These are phyloP conservation scores for Aphis craccivora DNA, from an alignment of 1,140 invertebrate species.

Conservation along the genomic window DNA sequence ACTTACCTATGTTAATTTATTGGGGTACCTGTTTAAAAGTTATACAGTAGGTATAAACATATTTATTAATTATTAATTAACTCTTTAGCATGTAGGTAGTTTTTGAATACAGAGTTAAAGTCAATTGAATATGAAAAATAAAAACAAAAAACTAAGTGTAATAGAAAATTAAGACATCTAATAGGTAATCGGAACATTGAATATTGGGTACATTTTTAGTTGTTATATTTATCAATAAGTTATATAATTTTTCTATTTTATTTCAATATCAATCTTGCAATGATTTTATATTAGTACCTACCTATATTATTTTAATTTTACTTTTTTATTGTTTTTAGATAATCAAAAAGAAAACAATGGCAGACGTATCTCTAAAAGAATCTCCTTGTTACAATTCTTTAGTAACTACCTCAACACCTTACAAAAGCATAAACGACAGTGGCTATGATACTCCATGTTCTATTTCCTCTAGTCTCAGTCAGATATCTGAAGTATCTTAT, in stretches of 20 bases:
- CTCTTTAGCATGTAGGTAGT: too few species aligned
- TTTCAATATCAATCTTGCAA: neutral
- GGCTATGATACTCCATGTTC: constrained; percentile 58
- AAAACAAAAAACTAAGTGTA: neutral
- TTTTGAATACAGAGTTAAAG: neutral
- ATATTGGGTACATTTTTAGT: neutral
- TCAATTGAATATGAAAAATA: neutral
- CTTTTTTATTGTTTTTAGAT: constrained; percentile 31
- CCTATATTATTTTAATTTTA: neutral
- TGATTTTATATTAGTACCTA: neutral
- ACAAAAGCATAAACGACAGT: constrained; percentile 59
- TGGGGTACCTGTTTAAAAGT: neutral
- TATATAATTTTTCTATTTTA: neutral
- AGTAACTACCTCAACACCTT: constrained; percentile 53
- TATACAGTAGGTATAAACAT: neutral
- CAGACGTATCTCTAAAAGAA: constrained; percentile 41
- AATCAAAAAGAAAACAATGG: constrained; percentile 34
- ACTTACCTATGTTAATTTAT: neutral
- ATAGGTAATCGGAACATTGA: neutral
- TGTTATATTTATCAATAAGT: neutral
- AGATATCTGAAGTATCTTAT: constrained; percentile 43
- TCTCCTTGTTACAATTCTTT: constrained; percentile 12
- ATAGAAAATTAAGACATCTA: neutral
- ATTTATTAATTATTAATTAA: too few species aligned
- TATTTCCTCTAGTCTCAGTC: neutral